phyloP scores from a whole-genome alignment of 2,113 vertebrate genomes.

The Ictidomys tridecemlineatus region DNA sequence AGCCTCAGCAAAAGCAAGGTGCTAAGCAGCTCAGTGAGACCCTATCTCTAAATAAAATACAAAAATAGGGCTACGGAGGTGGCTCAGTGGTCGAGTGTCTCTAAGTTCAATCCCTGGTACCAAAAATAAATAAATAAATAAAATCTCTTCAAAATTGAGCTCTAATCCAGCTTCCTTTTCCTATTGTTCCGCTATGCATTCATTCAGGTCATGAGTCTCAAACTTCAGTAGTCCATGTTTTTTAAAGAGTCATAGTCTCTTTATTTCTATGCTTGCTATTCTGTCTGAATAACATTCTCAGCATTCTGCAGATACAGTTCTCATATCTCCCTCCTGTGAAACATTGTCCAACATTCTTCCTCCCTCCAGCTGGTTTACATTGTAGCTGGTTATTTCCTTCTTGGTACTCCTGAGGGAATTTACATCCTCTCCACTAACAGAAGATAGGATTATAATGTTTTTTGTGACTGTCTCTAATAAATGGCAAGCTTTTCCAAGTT shows the following conservation, averaged over 20 bases:
- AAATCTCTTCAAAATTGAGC: not conserved
- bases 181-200: not conserved
- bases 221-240: conserved; percentile 1
- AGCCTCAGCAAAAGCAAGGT: no score
- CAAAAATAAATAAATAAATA: no score
- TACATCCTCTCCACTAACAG: not conserved
- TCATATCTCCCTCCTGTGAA: not conserved
- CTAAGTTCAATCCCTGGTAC: no score
- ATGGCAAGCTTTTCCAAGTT: conserved; percentile 14
- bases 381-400: not conserved
- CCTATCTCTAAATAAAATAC: no score
- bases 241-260: not conserved
- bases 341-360: not conserved
- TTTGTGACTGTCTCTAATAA: conserved; percentile 37
- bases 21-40: no score
- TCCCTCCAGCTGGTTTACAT: not conserved
- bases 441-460: not conserved
- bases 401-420: conserved; percentile 4
- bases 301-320: not conserved
- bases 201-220: not conserved
- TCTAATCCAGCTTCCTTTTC: not conserved
- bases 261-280: not conserved
- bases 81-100: no score
- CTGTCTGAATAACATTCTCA: not conserved
- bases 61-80: no score